Evolutionary conservation across 2,113 vertebrate genomes (phyloP), one percentile per base, ranked within the genome.

Genomic region (Scortum barcoo): DNA sequence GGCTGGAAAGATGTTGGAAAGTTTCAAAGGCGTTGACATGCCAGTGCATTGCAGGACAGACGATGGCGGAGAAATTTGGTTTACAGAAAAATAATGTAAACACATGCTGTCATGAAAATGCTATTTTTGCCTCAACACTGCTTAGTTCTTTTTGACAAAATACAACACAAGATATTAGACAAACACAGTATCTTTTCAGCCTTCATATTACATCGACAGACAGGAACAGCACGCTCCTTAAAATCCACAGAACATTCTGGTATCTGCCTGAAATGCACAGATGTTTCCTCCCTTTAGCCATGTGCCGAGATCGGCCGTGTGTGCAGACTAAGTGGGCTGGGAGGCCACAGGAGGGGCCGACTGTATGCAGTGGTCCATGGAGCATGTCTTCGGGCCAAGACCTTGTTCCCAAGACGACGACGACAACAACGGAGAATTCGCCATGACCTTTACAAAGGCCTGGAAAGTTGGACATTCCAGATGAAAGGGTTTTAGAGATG

Each of bases 381-480:
- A 85, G 78, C 89, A 60, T 81, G 68, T 86, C 74, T 81, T 76
- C 54, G 66, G 72, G 84, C 86, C 78, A 80, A 75, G 75, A 82
- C 53, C 74, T 46, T 48, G 65, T 74, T 91, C 53, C 72, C 84
- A 74, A 78, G 74, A 78, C 53, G 1, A 80, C 56, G 50, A 78
- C 72, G 69, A 76, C 56, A 50, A 78, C 72, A 69, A 76, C 56
- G 1, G 1, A 51, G 10, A 70, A 51, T 81, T 72, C 48, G 65
- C 46, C 51, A 17, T 61, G 69, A 83, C 74, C 68, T 73, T 84
- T 62, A 65, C 10, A 51, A 36, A 30, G 26, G 71, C 11, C 28
- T 69, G 69, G 60, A 65, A 66, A 65, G 36, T 68, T 40, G 1
- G 26, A 6, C 12, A 68, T 20, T 57, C 12, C 36, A 80, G 17